These are phyloP conservation scores for Novumbra hubbsi DNA, from an alignment of 2,797 vertebrate genomes.

Conservation along the genomic window DNA sequence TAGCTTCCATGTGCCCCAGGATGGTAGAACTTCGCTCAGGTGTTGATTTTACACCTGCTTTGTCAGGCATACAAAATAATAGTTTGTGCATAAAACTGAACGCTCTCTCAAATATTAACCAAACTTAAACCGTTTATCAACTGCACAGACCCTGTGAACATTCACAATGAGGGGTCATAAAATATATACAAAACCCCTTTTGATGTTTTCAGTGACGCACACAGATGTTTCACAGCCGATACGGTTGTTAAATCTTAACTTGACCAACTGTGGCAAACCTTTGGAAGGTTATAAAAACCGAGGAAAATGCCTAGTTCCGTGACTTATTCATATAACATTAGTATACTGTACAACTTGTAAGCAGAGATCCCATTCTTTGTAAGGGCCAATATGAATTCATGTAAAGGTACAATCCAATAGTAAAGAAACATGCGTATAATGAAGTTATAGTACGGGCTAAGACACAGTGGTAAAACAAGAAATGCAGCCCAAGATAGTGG, in stretches of 20 bases:
- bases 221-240: conserved; percentile 16
- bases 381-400: not conserved
- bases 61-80: too few species aligned
- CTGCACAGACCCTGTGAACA: not conserved
- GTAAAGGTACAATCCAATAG: not conserved
- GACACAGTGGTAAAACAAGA: not conserved
- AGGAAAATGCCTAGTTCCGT: not conserved
- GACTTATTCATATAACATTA: not conserved
- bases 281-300: not conserved
- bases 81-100: not conserved
- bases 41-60: too few species aligned
- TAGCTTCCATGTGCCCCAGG: too few species aligned
- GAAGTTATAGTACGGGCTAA: not conserved
- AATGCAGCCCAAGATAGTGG: not conserved
- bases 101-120: conserved; percentile 54
- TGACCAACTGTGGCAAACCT: not conserved
- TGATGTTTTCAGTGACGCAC: conserved; percentile 54
- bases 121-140: conserved; percentile 1
- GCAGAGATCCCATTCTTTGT: not conserved
- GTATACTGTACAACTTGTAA: not conserved
- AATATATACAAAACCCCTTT: conserved; percentile 44
- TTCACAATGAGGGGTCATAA: conserved; percentile 36
- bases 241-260: conserved; percentile 35
- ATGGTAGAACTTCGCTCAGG: too few species aligned
- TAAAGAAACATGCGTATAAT: not conserved